Evolutionary conservation across 2,888 invertebrate species (phyloP).

Genomic region (Anagyrus pseudococci): DNA sequence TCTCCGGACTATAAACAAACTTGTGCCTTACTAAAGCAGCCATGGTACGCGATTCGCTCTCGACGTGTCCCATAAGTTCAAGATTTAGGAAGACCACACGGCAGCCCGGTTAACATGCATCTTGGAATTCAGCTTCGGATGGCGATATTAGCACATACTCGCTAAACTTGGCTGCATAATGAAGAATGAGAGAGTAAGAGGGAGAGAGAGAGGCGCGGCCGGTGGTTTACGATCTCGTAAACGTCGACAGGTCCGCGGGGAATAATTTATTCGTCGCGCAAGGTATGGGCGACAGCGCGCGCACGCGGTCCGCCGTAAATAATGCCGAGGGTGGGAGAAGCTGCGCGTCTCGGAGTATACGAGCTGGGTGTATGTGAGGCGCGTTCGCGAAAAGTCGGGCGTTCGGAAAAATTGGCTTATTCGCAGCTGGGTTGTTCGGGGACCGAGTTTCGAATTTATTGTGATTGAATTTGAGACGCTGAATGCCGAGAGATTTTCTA

Average conservation of each 20-base stretch:
- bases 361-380: not conserved
- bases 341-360: not conserved
- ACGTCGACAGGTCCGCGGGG: constrained; percentile 14
- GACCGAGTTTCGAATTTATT: not conserved
- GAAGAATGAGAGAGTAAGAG: not conserved
- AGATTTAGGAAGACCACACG: not conserved
- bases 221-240: constrained; percentile 23
- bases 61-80: not conserved
- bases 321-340: not conserved
- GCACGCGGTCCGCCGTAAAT: not conserved
- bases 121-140: no score
- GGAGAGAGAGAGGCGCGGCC: constrained; percentile 6
- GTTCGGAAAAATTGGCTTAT: not conserved
- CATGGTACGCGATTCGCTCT: no score
- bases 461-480: not conserved
- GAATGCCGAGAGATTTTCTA: not conserved
- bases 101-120: not conserved
- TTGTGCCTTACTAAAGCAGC: no score
- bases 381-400: not conserved
- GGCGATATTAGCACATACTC: no score
- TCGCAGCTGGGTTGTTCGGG: not conserved
- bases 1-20: no score
- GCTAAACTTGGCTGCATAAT: no score
- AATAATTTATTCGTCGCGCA: constrained; percentile 24
- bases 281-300: constrained; percentile 1